Conservation (phyloP, 2,797 vertebrate genomes). For the Hipposideros larvatus region DNA sequence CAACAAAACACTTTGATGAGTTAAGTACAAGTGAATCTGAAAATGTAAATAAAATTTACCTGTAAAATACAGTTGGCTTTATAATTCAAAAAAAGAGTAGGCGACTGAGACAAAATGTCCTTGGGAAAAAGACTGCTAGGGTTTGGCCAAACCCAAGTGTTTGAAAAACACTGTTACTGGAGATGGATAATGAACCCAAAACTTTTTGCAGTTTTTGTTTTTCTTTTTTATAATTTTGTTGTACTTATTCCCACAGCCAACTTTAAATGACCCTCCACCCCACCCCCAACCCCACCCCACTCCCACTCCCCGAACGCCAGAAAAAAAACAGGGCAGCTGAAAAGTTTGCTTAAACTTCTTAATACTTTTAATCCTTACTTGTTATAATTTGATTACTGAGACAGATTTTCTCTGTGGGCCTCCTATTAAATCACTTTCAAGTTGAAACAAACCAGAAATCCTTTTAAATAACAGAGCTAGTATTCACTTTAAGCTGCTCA, state of each 20-base stretch:
- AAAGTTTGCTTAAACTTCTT: constrained; percentile 89
- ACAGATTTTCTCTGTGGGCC: constrained; percentile 90
- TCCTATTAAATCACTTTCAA: constrained; percentile 91
- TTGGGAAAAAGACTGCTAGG: constrained; percentile 47
- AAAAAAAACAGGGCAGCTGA: constrained; percentile 84
- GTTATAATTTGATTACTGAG: constrained; percentile 91
- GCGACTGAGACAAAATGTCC: constrained; percentile 51
- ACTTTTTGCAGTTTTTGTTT: constrained; percentile 73
- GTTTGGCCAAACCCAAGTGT: constrained; percentile 68
- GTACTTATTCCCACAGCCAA: constrained; percentile 85
- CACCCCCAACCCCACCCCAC: too few relatives aligned
- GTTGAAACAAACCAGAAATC: constrained; percentile 91
- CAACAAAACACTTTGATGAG: constrained; percentile 62
- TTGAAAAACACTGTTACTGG: constrained; percentile 71
- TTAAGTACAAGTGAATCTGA: constrained; percentile 62
- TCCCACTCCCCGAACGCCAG: neutral
- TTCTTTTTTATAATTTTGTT: constrained; percentile 85
- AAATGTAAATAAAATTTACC: constrained; percentile 71
- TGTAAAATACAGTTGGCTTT: constrained; percentile 66
- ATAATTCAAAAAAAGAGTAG: constrained; percentile 41
- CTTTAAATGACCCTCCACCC: constrained; percentile 84
- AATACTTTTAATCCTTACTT: constrained; percentile 92
- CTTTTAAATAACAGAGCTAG: constrained; percentile 88
- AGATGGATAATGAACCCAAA: constrained; percentile 57
- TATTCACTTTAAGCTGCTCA: constrained; percentile 85